These are phyloP conservation scores for Platypus cylindrus DNA, from an alignment of 2,888 invertebrate genomes.

Conservation along the genomic window DNA sequence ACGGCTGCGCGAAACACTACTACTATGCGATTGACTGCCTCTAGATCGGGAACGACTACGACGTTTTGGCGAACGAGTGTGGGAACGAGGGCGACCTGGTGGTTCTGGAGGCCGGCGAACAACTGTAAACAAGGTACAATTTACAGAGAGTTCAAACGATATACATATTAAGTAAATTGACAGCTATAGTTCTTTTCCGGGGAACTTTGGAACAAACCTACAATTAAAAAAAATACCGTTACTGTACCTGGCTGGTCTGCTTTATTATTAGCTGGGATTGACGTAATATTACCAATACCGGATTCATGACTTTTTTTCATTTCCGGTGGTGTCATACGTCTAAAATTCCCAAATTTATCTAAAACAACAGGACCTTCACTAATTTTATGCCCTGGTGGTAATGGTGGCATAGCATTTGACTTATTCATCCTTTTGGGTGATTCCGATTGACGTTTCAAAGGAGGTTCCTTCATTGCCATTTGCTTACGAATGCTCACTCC, in stretches of 20 bases:
- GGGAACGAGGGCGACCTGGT: constrained; percentile 37
- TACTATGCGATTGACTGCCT: constrained; percentile 33
- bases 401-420: constrained; percentile 16
- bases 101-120: constrained; percentile 35
- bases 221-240: too few species aligned
- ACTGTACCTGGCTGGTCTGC: constrained; percentile 3
- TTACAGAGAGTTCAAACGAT: too few species aligned
- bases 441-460: constrained; percentile 31
- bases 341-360: constrained; percentile 62
- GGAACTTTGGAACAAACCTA: too few species aligned
- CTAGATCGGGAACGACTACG: constrained; percentile 52
- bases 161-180: too few species aligned
- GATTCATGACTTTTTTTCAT: constrained; percentile 28
- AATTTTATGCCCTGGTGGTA: constrained; percentile 27
- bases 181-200: too few species aligned
- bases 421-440: constrained; percentile 22
- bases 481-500: constrained; percentile 47
- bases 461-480: constrained; percentile 52
- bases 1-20: constrained; percentile 38
- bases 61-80: constrained; percentile 48
- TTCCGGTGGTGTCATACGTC: constrained; percentile 41
- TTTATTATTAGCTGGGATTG: constrained; percentile 2
- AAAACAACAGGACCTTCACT: constrained; percentile 48
- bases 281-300: constrained; percentile 36
- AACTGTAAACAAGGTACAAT: too few species aligned